Evolutionary conservation across 1,140 invertebrate species (phyloP).

Genomic region (Anastatus disparis): DNA sequence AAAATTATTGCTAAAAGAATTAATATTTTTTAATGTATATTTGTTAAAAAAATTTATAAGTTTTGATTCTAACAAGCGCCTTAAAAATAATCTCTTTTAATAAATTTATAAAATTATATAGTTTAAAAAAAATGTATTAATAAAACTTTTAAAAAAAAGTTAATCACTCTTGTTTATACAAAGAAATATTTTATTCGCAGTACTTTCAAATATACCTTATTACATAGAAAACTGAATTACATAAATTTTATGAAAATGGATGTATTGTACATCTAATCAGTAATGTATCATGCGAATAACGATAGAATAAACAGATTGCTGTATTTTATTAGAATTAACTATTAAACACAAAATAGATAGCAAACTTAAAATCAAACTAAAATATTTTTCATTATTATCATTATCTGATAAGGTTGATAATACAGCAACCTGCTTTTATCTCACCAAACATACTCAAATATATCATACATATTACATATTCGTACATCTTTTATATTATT

Average conservation of each 20-base stretch:
- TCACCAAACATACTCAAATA: slow-evolving; percentile 40
- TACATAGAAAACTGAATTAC: slow-evolving; percentile 43
- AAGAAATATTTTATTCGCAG: slow-evolving; percentile 38
- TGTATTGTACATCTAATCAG: slow-evolving; percentile 30
- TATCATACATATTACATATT: slow-evolving; percentile 37
- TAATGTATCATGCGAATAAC: slow-evolving; percentile 35
- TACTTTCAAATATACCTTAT: slow-evolving; percentile 45
- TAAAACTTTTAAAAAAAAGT: too few relatives aligned
- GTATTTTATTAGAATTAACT: slow-evolving; percentile 33
- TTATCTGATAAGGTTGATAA: slow-evolving; percentile 26
- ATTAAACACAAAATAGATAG: slow-evolving; percentile 28
- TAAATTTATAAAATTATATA: slow-evolving; percentile 6
- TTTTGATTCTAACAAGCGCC: too few relatives aligned
- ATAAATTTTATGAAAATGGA: slow-evolving; percentile 39
- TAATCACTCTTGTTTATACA: slow-evolving; percentile 25
- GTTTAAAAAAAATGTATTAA: slow-evolving; percentile 10
- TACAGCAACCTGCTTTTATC: slow-evolving; percentile 46
- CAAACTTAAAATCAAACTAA: slow-evolving; percentile 36
- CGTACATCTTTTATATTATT: slow-evolving; percentile 38
- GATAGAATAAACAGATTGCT: slow-evolving; percentile 27
- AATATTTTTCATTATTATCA: slow-evolving; percentile 23
- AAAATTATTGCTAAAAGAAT: too few relatives aligned
- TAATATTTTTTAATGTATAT: too few relatives aligned
- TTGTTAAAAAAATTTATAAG: too few relatives aligned
- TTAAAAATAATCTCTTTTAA: too few relatives aligned